Conservation (phyloP, 1,140 invertebrate genomes). For the Drosophila takahashii region DNA sequence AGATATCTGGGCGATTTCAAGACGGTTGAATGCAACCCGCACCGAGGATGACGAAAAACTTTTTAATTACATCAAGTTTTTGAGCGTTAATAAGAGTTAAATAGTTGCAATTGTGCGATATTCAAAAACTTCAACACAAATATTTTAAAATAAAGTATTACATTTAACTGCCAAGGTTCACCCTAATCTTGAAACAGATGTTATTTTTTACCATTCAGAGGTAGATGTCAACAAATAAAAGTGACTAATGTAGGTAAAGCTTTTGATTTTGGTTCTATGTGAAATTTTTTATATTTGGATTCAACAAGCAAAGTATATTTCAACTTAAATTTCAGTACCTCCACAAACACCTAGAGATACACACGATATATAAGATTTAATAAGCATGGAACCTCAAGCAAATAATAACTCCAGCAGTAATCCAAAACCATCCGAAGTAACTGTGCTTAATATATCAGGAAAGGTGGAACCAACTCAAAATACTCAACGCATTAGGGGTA, state of each 20-base stretch:
- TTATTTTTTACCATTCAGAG: conserved; percentile 6
- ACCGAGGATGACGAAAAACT: conserved; percentile 1
- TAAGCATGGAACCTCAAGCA: not conserved
- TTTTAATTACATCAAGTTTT: conserved; percentile 23
- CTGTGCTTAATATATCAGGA: conserved; percentile 36
- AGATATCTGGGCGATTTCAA: not conserved
- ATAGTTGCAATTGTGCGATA: no score
- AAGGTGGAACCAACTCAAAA: not conserved
- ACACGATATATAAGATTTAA: not conserved
- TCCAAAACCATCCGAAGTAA: not conserved
- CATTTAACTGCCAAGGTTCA: not conserved
- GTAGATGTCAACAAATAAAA: not conserved
- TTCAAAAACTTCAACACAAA: no score
- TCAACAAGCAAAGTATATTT: not conserved
- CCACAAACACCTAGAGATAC: not conserved
- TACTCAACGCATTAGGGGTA: not conserved
- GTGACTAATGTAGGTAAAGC: conserved; percentile 16
- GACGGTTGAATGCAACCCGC: not conserved
- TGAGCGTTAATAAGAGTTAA: not conserved
- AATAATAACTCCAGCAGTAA: not conserved
- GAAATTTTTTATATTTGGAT: conserved; percentile 2
- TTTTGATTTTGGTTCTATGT: conserved; percentile 2
- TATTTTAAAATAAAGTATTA: no score
- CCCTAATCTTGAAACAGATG: not conserved
- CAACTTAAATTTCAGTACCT: conserved; percentile 1